Percentiles rank a stretch among this genome's conserved stretches.
These are phyloP conservation scores for Gadopsis bispinosus DNA, from an alignment of 2,797 vertebrate species.

Conservation along the genomic window DNA sequence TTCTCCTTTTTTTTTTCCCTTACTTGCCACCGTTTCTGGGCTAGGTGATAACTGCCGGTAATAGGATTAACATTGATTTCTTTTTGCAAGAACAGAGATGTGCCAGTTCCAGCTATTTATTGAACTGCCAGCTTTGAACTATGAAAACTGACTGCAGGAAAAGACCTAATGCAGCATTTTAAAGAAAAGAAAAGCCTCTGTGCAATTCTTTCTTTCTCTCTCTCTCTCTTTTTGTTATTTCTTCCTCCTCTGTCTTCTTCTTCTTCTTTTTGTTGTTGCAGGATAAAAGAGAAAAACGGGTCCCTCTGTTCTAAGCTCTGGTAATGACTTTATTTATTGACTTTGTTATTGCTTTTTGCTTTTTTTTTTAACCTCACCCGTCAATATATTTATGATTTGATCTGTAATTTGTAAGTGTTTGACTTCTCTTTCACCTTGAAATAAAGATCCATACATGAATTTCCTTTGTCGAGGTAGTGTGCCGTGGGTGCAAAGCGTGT, in stretches of 20 bases:
- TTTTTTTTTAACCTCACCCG: constrained; percentile 79
- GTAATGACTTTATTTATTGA: constrained; percentile 91
- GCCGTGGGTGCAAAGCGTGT: not conserved
- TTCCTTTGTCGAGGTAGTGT: constrained; percentile 31
- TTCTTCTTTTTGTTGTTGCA: constrained; percentile 86
- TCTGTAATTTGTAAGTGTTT: constrained; percentile 90
- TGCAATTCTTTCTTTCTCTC: constrained; percentile 89
- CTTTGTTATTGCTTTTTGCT: constrained; percentile 79
- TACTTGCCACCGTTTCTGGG: constrained; percentile 98
- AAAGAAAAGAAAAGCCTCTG: constrained; percentile 92
- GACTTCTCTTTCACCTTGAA: constrained; percentile 95
- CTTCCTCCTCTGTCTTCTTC: constrained; percentile 82
- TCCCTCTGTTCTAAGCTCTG: constrained; percentile 93
- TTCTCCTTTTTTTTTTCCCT: constrained; percentile 82
- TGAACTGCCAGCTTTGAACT: constrained; percentile 99
- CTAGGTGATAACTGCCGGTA: constrained; percentile 99
- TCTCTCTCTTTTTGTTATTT: constrained; percentile 87
- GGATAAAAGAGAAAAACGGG: constrained; percentile 93
- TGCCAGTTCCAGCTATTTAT: constrained; percentile 99
- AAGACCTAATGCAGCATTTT: constrained; percentile 94
- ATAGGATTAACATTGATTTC: constrained; percentile 99
- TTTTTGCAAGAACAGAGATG: constrained; percentile 99
- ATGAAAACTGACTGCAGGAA: constrained; percentile 96
- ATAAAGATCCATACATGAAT: constrained; percentile 82
- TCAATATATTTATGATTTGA: constrained; percentile 90